Evolutionary conservation across 2,113 vertebrate genomes (phyloP), one percentile per base, ranked within the genome.

Genomic region (Choloepus hoffmanni): DNA sequence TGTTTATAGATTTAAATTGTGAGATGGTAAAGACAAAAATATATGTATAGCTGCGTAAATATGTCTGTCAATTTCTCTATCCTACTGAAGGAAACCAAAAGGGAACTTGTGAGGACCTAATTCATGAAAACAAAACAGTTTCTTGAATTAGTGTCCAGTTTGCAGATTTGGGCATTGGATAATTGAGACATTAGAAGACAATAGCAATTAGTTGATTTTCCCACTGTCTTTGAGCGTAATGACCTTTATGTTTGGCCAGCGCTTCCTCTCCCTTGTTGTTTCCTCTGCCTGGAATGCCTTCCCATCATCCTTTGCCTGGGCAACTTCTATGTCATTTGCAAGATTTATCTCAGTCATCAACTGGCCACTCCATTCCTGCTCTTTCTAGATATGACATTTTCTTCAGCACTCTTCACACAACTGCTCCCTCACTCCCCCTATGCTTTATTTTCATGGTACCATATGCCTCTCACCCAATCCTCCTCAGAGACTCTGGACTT

Each of bases 21-120:
- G 84, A 90, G 91, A 88, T 50, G 15, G 19, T 73, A 92, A 48
- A 16, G 53, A 81, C 24, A 92, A 73, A 55, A 77, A 50, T 62
- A 26, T 24, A 55, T 23, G 30, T 48, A 26, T 76, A 45, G 78
- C 14, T 79, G 3, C 7, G 33, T 85, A 43, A 55, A 72, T 73
- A 58, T 96, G 26, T 68, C 15, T 65, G 13, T 92, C 68, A 63
- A 21, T 45, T 7, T 87, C 1, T 58, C 28, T 85, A 5, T 82
- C 3, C 21, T 92, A 28, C 40, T 53, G 53, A 53, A 33, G 74
- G 79, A 95, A 86, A 40, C 16, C 28, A 63, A 88, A 93, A 63
- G 15, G 55, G n/a, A 16, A 12, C 21, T 70, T 73, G 14, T 55
- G 23, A 90, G 43, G 43, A 40, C 15, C 0, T 73, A 48, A 82